phyloP scores from a whole-genome alignment of 2,797 vertebrate genomes.

The Rhyacichthys aspro region DNA sequence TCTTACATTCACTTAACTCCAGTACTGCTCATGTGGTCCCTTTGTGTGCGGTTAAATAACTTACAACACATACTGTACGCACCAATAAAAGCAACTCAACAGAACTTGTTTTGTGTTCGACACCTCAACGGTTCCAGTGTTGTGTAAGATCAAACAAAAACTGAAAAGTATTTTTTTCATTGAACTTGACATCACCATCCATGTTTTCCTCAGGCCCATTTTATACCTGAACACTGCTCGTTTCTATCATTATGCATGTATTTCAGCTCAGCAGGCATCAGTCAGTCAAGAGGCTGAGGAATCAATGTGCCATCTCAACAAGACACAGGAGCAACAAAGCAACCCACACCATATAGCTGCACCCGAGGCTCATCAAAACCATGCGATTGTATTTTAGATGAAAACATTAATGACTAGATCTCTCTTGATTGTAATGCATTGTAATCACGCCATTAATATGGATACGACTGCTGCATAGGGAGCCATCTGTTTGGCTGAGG shows the following conservation, averaged over 20 bases:
- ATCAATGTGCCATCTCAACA: constrained; percentile 68
- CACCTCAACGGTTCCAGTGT: not conserved
- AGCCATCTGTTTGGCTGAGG: constrained; percentile 77
- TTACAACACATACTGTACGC: too few species aligned
- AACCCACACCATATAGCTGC: constrained; percentile 51
- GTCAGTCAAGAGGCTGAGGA: constrained; percentile 69
- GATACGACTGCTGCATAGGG: constrained; percentile 70
- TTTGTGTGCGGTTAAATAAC: not conserved
- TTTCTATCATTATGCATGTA: constrained; percentile 62
- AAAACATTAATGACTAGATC: constrained; percentile 80
- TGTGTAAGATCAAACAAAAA: not conserved
- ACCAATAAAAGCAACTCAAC: not conserved
- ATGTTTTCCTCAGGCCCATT: constrained; percentile 18
- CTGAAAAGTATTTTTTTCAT: too few species aligned
- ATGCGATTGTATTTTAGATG: constrained; percentile 84
- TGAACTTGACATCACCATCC: not conserved
- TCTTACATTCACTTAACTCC: constrained; percentile 43
- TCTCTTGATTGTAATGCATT: constrained; percentile 78
- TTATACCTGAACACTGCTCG: constrained; percentile 21
- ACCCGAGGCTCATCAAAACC: constrained; percentile 75
- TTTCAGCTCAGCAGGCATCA: constrained; percentile 73
- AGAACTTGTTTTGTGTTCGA: not conserved
- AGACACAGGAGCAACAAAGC: constrained; percentile 50
- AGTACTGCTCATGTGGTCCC: constrained; percentile 13
- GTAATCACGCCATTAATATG: constrained; percentile 83